These are phyloP conservation scores for Steinernema khuongi DNA, from an alignment of 1,140 invertebrate species.

Conservation along the genomic window DNA sequence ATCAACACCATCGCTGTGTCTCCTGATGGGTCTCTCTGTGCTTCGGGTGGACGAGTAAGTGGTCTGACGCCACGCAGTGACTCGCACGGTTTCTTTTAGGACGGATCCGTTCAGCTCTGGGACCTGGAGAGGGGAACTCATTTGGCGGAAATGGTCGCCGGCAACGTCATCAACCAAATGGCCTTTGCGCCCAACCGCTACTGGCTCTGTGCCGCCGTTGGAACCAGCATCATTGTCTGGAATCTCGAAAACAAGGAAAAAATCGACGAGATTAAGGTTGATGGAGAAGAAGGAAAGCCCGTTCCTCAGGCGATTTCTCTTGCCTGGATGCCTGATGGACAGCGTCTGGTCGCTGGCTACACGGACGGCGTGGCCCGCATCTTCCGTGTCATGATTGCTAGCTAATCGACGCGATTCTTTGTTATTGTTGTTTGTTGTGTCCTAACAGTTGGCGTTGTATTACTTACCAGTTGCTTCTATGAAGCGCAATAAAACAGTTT, in stretches of 20 bases:
- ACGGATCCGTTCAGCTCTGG: constrained; percentile 97
- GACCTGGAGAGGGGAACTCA: constrained; percentile 98
- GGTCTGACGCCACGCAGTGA: neutral
- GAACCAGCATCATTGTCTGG: constrained; percentile 94
- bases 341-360: constrained; percentile 95
- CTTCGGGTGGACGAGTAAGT: constrained; percentile 84
- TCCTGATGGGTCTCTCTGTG: constrained; percentile 94
- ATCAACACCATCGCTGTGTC: constrained; percentile 95
- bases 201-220: constrained; percentile 96
- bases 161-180: constrained; percentile 90
- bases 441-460: too few relatives aligned
- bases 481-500: too few relatives aligned
- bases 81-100: constrained; percentile 62
- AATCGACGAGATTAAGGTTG: constrained; percentile 90
- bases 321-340: constrained; percentile 95
- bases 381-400: constrained; percentile 63
- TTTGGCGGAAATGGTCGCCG: constrained; percentile 91
- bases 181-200: constrained; percentile 98
- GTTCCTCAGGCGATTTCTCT: constrained; percentile 89
- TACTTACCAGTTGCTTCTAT: too few relatives aligned
- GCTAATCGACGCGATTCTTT: too few relatives aligned
- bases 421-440: too few relatives aligned
- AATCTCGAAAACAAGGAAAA: constrained; percentile 97
- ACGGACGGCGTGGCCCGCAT: constrained; percentile 93
- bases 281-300: constrained; percentile 67